These are phyloP conservation scores for Andrena chrysosceles DNA, from an alignment of 2,888 invertebrate species.

Conservation along the genomic window DNA sequence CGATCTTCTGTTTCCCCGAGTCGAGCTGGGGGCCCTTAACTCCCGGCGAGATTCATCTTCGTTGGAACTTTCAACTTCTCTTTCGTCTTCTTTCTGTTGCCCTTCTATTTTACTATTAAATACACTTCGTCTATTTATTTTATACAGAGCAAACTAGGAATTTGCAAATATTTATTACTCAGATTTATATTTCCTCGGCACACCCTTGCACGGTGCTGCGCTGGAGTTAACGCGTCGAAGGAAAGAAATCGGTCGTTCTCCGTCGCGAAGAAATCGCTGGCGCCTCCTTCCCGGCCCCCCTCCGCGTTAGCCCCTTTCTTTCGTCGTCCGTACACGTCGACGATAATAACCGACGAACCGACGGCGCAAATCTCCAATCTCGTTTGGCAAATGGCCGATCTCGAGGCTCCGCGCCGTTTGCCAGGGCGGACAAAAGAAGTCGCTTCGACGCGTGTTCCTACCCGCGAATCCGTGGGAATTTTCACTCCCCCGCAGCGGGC, in stretches of 20 bases:
- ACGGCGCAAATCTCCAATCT: constrained; percentile 72
- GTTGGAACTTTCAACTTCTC: background rate
- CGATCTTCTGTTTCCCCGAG: background rate
- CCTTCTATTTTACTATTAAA: too few relatives aligned
- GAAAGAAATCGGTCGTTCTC: constrained; percentile 45
- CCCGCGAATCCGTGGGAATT: constrained; percentile 59
- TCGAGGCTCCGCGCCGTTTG: constrained; percentile 46
- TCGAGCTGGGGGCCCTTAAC: background rate
- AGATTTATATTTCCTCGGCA: too few relatives aligned
- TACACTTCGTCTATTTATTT: too few relatives aligned
- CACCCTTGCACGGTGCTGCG: too few relatives aligned
- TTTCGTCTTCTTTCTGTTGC: background rate
- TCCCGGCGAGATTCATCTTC: too few relatives aligned
- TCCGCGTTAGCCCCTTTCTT: constrained; percentile 28
- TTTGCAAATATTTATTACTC: too few relatives aligned
- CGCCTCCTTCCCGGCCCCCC: constrained; percentile 23
- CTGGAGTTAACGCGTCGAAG: background rate
- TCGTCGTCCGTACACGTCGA: constrained; percentile 66
- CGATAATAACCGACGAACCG: constrained; percentile 68
- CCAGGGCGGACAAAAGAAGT: constrained; percentile 65
- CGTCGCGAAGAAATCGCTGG: constrained; percentile 42
- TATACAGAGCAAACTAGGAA: too few relatives aligned
- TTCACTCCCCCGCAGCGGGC: constrained; percentile 31
- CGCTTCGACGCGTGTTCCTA: constrained; percentile 53
- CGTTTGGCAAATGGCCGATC: constrained; percentile 76